Percentiles rank a stretch among this genome's conserved stretches.
Conservation (phyloP, 1,140 invertebrate genomes). For the Atta cephalotes region DNA sequence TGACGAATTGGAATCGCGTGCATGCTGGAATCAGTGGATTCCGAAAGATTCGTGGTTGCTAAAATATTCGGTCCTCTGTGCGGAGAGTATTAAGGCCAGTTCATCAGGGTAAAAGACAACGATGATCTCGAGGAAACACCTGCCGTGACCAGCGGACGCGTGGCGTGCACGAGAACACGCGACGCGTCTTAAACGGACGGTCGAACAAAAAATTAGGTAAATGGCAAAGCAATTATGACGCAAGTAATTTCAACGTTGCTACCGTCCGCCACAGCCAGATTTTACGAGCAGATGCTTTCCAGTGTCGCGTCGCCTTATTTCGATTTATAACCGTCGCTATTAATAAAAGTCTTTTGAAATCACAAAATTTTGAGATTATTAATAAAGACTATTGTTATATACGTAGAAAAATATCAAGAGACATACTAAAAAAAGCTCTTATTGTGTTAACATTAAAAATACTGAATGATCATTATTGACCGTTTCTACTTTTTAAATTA, state of each 20-base stretch:
- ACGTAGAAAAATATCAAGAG: neutral
- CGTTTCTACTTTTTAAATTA: too few relatives aligned
- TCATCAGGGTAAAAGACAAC: slow-evolving; percentile 22
- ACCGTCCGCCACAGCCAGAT: slow-evolving; percentile 51
- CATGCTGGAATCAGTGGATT: neutral
- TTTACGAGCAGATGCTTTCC: slow-evolving; percentile 58
- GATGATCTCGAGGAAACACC: slow-evolving; percentile 54
- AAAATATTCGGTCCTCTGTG: slow-evolving; percentile 3
- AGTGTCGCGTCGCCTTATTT: neutral
- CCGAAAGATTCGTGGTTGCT: neutral
- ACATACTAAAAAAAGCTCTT: too few relatives aligned
- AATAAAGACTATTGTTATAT: neutral
- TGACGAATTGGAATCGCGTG: slow-evolving; percentile 6
- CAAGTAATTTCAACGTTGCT: slow-evolving; percentile 50
- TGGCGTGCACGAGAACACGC: slow-evolving; percentile 42
- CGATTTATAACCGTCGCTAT: slow-evolving; percentile 3
- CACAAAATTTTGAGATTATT: slow-evolving; percentile 17
- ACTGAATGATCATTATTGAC: too few relatives aligned
- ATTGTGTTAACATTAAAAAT: too few relatives aligned
- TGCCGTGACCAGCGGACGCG: slow-evolving; percentile 43
- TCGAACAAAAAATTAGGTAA: slow-evolving; percentile 72
- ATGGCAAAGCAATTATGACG: slow-evolving; percentile 73
- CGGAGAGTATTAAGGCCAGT: slow-evolving; percentile 57
- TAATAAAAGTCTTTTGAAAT: slow-evolving; percentile 17
- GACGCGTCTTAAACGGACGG: slow-evolving; percentile 47